phyloP scores from a whole-genome alignment of 2,888 invertebrate genomes.

The Pseudococcus longispinus region DNA sequence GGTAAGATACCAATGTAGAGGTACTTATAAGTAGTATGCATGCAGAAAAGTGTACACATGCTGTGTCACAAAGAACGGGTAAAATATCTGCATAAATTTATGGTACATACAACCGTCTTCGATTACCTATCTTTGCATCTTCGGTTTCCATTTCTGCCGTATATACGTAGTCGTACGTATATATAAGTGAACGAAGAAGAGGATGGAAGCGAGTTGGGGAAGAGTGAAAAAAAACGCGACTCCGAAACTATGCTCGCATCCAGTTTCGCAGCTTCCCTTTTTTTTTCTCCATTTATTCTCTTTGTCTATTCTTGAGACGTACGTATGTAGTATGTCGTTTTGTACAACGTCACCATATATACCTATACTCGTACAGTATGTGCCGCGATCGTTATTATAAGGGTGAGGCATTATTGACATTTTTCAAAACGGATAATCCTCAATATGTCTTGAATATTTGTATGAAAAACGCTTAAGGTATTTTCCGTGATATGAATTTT shows the following conservation, averaged over 20 bases:
- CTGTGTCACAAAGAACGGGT: conserved; percentile 29
- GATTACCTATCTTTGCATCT: conserved; percentile 32
- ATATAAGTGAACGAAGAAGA: background rate
- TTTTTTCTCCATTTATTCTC: background rate
- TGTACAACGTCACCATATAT: background rate
- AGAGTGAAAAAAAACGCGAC: background rate
- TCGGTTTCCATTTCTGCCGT: background rate
- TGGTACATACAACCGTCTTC: conserved; percentile 9
- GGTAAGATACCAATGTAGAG: too few species aligned
- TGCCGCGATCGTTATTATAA: background rate
- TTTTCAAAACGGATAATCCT: conserved; percentile 32
- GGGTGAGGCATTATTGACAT: conserved; percentile 33
- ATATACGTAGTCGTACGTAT: background rate
- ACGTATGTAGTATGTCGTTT: background rate
- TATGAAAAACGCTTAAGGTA: conserved; percentile 37
- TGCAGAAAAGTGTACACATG: conserved; percentile 23
- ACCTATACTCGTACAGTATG: background rate
- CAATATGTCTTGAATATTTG: conserved; percentile 38
- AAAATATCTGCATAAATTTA: conserved; percentile 39
- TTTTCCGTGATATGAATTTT: conserved; percentile 39
- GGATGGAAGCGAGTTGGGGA: background rate
- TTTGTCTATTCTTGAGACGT: too few species aligned
- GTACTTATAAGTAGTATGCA: background rate
- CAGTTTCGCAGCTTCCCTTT: conserved; percentile 15
- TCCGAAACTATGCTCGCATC: conserved; percentile 3